A percentile compares a stretch with the other conserved stretches of the same genome.
These are phyloP conservation scores for Aphaenogaster floridana DNA, from an alignment of 1,140 invertebrate genomes.

Conservation along the genomic window DNA sequence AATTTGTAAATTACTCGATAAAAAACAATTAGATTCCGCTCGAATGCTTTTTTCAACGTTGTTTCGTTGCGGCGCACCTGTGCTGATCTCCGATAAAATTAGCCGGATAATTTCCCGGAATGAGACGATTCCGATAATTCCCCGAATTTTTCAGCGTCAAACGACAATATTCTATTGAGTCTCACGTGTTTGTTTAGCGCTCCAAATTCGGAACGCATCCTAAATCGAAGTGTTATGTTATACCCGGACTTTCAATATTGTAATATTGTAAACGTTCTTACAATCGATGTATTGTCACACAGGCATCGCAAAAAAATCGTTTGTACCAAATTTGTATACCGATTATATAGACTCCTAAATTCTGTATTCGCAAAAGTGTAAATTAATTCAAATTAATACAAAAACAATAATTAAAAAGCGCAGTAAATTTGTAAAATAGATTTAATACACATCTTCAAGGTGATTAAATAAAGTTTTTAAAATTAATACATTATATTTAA, in stretches of 20 bases:
- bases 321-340: background rate
- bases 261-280: background rate
- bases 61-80: background rate
- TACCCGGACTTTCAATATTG: background rate
- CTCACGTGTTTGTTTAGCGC: background rate
- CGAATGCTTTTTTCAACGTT: background rate
- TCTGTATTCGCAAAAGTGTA: background rate
- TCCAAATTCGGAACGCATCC: background rate
- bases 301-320: background rate
- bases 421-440: too few species aligned
- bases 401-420: too few species aligned
- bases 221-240: background rate
- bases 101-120: background rate
- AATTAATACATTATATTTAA: conserved; percentile 18
- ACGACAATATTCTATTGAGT: background rate
- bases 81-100: background rate
- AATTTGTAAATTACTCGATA: background rate
- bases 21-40: background rate
- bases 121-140: background rate
- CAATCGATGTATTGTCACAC: background rate
- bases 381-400: conserved; percentile 15
- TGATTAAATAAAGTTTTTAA: background rate
- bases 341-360: background rate
- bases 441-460: too few species aligned
- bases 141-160: background rate